These are phyloP conservation scores for Fregata magnificens DNA, from an alignment of 2,113 vertebrate genomes.

Conservation along the genomic window DNA sequence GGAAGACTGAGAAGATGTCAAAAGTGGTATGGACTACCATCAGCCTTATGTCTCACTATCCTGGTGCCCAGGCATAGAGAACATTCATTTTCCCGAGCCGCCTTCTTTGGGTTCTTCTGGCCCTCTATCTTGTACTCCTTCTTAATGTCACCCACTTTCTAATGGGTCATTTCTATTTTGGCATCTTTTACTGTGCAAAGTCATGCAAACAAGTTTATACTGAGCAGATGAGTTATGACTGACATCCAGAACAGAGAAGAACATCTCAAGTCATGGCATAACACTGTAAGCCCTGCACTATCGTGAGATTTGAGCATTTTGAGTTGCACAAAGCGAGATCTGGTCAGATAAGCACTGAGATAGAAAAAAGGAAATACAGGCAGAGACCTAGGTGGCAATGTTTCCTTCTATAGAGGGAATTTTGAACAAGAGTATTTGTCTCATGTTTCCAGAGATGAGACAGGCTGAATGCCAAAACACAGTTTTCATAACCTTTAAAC, in stretches of 20 bases:
- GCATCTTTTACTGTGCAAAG: not conserved
- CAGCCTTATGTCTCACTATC: not conserved
- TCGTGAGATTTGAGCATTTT: not conserved
- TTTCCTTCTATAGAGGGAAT: not conserved
- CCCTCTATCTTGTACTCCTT: not conserved
- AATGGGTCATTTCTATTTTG: not conserved
- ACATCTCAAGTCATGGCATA: not conserved
- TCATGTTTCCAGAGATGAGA: conserved; percentile 7
- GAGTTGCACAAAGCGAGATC: not conserved
- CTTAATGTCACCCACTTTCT: not conserved
- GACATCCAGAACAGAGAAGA: not conserved
- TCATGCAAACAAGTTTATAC: not conserved
- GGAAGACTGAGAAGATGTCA: not conserved
- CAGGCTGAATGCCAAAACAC: conserved; percentile 28
- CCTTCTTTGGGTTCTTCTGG: not conserved
- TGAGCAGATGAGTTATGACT: not conserved
- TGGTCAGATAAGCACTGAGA: not conserved
- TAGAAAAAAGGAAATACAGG: not conserved
- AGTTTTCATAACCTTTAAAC: conserved; percentile 46
- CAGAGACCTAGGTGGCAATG: not conserved
- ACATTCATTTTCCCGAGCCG: not conserved
- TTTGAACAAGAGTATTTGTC: not conserved
- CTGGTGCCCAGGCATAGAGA: not conserved
- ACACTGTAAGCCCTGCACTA: not conserved
- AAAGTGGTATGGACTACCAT: not conserved